These are phyloP conservation scores for Sitta carolinensis DNA, from an alignment of 2,797 vertebrate genomes.

Conservation along the genomic window DNA sequence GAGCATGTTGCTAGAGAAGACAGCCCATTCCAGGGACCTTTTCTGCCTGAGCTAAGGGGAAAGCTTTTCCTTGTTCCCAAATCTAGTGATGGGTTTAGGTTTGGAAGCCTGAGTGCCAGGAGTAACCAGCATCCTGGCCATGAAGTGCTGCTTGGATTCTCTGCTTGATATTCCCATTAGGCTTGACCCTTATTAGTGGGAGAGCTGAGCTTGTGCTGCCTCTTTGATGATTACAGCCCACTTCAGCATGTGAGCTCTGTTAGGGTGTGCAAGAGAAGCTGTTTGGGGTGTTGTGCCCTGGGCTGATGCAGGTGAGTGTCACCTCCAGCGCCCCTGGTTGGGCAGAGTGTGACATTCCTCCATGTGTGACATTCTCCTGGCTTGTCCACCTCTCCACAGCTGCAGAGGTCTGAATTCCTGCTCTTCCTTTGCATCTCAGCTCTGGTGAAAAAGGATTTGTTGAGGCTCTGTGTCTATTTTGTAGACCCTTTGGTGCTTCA, in stretches of 20 bases:
- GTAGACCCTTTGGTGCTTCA: background rate
- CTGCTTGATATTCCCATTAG: background rate
- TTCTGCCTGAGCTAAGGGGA: background rate
- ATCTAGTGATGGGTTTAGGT: background rate
- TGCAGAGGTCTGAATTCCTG: background rate
- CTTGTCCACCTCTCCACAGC: accelerated
- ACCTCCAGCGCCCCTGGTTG: background rate
- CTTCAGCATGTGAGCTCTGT: background rate
- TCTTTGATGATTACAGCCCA: background rate
- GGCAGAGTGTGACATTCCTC: accelerated
- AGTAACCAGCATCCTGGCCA: background rate
- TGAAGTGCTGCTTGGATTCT: background rate
- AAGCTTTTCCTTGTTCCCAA: background rate
- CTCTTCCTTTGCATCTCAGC: background rate
- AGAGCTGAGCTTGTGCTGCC: background rate
- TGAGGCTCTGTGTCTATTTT: background rate
- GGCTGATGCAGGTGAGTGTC: background rate
- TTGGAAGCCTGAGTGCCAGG: background rate
- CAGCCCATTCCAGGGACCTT: background rate
- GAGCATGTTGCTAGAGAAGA: background rate
- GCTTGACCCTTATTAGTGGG: background rate
- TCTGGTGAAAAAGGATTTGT: background rate
- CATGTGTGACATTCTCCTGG: accelerated
- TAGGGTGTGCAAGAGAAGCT: background rate
- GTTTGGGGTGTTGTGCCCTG: background rate